Base-by-base conservation (phyloP, 2,888 invertebrate species). In the Polietes domitor region DNA sequence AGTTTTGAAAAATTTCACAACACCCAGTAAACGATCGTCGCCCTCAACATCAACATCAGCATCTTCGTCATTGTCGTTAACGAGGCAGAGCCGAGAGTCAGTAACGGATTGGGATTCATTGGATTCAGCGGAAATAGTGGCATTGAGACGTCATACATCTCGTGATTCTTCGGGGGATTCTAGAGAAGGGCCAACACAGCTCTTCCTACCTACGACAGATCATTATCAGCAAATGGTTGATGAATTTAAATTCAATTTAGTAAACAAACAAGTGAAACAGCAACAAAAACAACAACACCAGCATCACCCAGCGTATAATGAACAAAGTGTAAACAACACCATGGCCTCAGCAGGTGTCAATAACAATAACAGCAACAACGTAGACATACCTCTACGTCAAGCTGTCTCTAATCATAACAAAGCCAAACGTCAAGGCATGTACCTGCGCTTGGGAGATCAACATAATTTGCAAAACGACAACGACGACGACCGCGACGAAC, bases 201-300 rank as follows among this genome's bases (percentile, higher is more conserved):
- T 58, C 12, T 21, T 21, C 47, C 15, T 21, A 50, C 21, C 28
- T 15, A 17, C n/a, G n/a, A n/a, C 2, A 63, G 83, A 84, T 80
- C 75, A 37, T 76, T 77, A 84, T 80, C 82, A 79, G 77, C 87
- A 87, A 81, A 86, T 91, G 87, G 89, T 92, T 9, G 87, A 89
- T 28, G 89, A 91, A 81, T 92, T 92, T 71, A 91, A 91, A 86
- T 88, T 88, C 19, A 89, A 90, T 87, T 85, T 92, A 68, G 85
- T 89, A 85, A 88, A 89, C 26, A 90, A 88, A 85, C 88, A 87
- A 85, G 86, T 87, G 79, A 71, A 50, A 32, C 32, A 72, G 63
- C 68, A 53, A 47, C 65, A 68, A 19, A n/a, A n/a, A n/a, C 76
- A 74, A 77, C 86, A 87, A 26, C 86, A 86, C 58, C 86, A 87